A percentile compares a stretch with the other conserved stretches of the same genome.
Evolutionary conservation across 2,113 vertebrate genomes (phyloP).

Genomic region (Oophaga pumilio): DNA sequence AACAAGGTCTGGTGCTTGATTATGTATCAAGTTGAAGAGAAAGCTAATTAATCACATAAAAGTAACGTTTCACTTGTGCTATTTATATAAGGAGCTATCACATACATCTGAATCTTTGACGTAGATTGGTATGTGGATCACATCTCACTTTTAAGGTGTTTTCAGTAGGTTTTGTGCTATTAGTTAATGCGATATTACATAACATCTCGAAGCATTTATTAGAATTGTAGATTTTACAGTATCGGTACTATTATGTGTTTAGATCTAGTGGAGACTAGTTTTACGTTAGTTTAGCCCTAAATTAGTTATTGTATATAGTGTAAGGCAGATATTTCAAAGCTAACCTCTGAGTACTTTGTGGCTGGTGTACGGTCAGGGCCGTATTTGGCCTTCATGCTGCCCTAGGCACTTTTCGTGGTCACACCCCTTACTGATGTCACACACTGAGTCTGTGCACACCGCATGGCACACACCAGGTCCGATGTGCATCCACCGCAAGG

Average conservation of each 20-base stretch:
- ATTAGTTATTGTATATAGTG: not conserved
- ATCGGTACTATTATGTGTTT: not conserved
- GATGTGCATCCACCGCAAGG: no score
- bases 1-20: not conserved
- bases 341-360: no score
- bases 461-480: no score
- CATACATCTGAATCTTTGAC: constrained; percentile 49
- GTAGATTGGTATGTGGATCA: constrained; percentile 23
- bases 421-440: no score
- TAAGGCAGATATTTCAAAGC: no score
- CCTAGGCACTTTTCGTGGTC: no score
- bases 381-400: no score
- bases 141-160: constrained; percentile 50
- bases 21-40: constrained; percentile 1
- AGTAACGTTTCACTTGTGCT: constrained; percentile 43
- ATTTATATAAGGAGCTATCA: constrained; percentile 45
- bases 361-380: no score
- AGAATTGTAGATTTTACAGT: not conserved
- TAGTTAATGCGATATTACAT: not conserved
- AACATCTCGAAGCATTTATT: not conserved
- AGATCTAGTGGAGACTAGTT: no score
- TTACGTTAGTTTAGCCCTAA: not conserved
- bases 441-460: no score
- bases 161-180: constrained; percentile 29
- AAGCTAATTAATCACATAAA: constrained; percentile 16